Base-by-base conservation (phyloP, 2,113 vertebrate genomes). In the Antidorcas marsupialis region DNA sequence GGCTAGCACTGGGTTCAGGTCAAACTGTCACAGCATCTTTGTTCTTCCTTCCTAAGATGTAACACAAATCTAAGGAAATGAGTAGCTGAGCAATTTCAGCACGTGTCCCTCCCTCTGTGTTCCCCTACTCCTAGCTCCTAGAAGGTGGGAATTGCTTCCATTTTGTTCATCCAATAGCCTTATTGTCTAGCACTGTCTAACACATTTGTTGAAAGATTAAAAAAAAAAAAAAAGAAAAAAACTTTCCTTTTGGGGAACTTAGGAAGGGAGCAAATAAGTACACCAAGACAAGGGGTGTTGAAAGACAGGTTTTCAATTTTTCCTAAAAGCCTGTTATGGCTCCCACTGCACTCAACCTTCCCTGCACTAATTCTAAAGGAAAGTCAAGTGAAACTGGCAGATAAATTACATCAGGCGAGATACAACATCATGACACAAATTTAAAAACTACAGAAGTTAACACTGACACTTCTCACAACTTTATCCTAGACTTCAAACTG, bases 371-470 rank as follows among this genome's bases (percentile, higher is more conserved):
- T 90, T 92, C 21, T 86, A 95, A 97, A 84, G 50, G 85, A 92
- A 89, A 89, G 16, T 25, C 16, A 36, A 81, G 64, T 57, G 30
- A 96, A 90, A 88, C 81, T 76, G 98, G 19, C 57, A 95, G 94
- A 43, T 39, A 19, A 93, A 36, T 47, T 94, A 55, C 30, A 95
- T 43, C 88, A 95, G 78, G 43, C 53, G 62, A 85, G 7, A 91
- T 87, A 55, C 57, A 93, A 97, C 60, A 96, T 87, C 87, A 96
- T 71, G 50, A 97, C 60, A 95, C 43, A 98, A 94, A 97, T 36
- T 52, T 23, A 91, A 94, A 39, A 94, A 91, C n/a, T 64, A 92
- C 25, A 88, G 47, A 83, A 94, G 21, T 91, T 91, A 97, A 95
- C 89, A 92, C 1, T 50, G 45, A 92, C 12, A 92, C 30, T 53